A percentile compares a stretch with the other conserved stretches of the same genome.
Evolutionary conservation across 1,140 invertebrate species (phyloP).

Genomic region (Paralvinella palmiformis): DNA sequence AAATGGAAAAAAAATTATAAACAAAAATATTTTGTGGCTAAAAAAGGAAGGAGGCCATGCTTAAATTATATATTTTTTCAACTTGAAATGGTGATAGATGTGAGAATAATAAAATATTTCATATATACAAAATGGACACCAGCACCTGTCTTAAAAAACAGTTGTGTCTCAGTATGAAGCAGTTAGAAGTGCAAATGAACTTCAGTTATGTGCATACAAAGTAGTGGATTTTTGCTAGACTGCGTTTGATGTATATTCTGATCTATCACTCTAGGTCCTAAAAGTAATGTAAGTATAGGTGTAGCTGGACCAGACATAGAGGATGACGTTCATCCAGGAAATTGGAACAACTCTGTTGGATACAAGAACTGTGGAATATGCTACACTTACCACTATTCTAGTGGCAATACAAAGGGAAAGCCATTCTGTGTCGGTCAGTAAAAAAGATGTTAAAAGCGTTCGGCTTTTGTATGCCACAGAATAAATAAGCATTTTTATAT

Average conservation of each 20-base stretch:
- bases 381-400: constrained; percentile 37
- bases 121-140: no score
- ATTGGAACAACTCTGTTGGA: constrained; percentile 47
- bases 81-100: no score
- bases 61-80: no score
- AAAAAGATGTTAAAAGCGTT: no score
- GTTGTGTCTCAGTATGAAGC: background rate
- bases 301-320: constrained; percentile 45
- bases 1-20: no score
- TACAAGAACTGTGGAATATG: constrained; percentile 44
- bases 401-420: constrained; percentile 40
- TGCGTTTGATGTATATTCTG: background rate
- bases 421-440: constrained; percentile 36
- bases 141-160: background rate
- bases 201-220: no score
- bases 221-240: background rate
- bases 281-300: constrained; percentile 44
- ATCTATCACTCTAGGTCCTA: constrained; percentile 26
- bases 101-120: no score
- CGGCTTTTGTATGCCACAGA: no score
- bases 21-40: no score
- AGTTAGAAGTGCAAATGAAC: background rate
- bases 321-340: constrained; percentile 38
- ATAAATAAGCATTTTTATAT: no score
- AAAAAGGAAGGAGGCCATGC: no score